phyloP scores from a whole-genome alignment of 2,113 vertebrate species.

The Ceuthmochares aereus region DNA sequence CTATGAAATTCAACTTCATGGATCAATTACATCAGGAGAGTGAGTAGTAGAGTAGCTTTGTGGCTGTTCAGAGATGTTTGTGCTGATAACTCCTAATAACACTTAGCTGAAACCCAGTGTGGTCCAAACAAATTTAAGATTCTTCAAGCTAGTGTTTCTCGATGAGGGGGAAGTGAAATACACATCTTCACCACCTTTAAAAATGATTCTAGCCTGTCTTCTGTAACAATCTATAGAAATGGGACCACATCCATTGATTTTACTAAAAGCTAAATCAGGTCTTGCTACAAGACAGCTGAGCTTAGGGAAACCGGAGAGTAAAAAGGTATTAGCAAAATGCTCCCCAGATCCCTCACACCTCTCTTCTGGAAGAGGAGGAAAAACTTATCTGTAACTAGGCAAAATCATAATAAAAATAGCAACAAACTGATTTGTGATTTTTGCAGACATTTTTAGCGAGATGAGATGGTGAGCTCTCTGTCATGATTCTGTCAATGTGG shows the following conservation, averaged over 20 bases:
- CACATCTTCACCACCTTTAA: neutral
- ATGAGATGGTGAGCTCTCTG: neutral
- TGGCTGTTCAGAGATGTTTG: neutral
- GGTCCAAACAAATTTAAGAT: neutral
- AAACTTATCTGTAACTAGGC: neutral
- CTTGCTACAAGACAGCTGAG: neutral
- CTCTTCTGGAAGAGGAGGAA: neutral
- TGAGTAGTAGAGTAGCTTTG: neutral
- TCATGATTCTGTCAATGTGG: neutral
- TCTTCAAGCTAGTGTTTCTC: neutral
- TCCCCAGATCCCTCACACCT: too few relatives aligned
- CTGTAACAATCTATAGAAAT: neutral
- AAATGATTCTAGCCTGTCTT: neutral
- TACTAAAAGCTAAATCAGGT: neutral
- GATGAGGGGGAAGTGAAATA: neutral
- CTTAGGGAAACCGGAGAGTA: neutral
- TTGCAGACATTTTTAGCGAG: neutral
- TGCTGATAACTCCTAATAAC: neutral
- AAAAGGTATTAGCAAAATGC: neutral
- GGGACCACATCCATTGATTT: neutral
- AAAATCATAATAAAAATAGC: neutral
- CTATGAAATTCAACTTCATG: neutral
- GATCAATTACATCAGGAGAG: neutral
- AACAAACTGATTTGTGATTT: neutral
- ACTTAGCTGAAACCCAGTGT: neutral